Percentiles rank a stretch among this genome's conserved stretches.
These are phyloP conservation scores for Diphyllodes magnificus DNA, from an alignment of 2,113 vertebrate species.

Conservation along the genomic window DNA sequence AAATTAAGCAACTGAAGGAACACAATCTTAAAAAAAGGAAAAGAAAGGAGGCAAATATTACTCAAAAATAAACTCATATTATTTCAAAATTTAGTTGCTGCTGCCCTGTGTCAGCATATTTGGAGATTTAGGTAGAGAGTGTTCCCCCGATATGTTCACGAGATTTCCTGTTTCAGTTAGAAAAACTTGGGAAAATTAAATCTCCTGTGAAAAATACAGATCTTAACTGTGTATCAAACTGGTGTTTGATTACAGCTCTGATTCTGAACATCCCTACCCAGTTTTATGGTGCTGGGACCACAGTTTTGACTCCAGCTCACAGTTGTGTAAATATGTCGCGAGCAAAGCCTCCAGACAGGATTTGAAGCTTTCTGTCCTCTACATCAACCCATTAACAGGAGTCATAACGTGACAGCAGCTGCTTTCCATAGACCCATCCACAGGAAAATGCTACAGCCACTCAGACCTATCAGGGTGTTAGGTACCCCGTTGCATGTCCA, in stretches of 20 bases:
- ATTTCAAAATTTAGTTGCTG: background rate
- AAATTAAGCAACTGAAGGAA: background rate
- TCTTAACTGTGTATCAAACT: background rate
- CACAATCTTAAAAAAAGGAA: background rate
- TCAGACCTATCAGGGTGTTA: background rate
- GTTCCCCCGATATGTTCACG: background rate
- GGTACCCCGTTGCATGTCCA: background rate
- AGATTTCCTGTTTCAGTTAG: background rate
- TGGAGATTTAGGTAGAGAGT: background rate
- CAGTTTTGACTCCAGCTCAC: background rate
- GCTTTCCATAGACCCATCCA: background rate
- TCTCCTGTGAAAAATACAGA: background rate
- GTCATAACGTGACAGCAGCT: background rate
- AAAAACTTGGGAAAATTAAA: background rate
- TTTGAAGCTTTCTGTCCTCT: background rate
- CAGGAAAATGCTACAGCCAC: background rate
- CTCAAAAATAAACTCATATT: background rate
- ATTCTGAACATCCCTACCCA: background rate
- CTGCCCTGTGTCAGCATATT: background rate
- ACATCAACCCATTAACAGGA: background rate
- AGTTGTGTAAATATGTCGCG: background rate
- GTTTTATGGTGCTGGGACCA: background rate
- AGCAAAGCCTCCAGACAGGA: background rate
- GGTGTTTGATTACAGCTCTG: background rate
- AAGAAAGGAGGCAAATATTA: background rate